Conservation (phyloP, 35 echinoderm and acorn worm genomes). For the Ophiothrix spiculata region DNA sequence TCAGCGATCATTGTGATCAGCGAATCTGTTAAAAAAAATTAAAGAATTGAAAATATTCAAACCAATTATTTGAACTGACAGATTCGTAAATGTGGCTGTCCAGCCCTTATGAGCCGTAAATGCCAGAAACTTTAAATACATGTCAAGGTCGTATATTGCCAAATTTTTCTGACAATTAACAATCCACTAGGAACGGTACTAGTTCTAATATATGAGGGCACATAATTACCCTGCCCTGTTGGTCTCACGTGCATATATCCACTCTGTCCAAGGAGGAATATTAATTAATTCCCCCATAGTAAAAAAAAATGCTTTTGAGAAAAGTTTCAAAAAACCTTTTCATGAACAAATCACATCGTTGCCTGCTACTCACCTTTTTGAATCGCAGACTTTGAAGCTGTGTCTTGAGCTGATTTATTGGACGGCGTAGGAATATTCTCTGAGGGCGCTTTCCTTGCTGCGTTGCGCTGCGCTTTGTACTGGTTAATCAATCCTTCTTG, state of each 20-base stretch:
- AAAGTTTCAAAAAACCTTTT: neutral
- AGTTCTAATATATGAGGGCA: neutral
- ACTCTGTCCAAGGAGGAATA: neutral
- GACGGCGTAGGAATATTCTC: neutral
- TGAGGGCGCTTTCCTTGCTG: neutral
- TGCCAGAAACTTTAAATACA: neutral
- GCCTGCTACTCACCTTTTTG: neutral
- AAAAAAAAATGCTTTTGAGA: neutral
- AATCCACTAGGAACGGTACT: neutral
- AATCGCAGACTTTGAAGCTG: neutral
- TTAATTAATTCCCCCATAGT: neutral
- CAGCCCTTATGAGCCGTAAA: neutral
- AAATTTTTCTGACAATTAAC: neutral
- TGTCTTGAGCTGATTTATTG: neutral
- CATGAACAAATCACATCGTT: neutral
- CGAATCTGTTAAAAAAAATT: neutral
- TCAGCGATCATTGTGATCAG: conserved; percentile 19
- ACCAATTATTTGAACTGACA: neutral
- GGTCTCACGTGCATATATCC: neutral
- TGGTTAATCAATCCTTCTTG: conserved; percentile 23
- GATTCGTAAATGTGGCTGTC: neutral
- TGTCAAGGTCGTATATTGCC: too few species aligned
- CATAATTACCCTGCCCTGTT: neutral
- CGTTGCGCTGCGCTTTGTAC: conserved; percentile 20
- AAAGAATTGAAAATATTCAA: neutral